Evolutionary conservation across 2,797 vertebrate genomes (phyloP), one percentile per base, ranked within the genome.

Genomic region (Cheirogaleus major): DNA sequence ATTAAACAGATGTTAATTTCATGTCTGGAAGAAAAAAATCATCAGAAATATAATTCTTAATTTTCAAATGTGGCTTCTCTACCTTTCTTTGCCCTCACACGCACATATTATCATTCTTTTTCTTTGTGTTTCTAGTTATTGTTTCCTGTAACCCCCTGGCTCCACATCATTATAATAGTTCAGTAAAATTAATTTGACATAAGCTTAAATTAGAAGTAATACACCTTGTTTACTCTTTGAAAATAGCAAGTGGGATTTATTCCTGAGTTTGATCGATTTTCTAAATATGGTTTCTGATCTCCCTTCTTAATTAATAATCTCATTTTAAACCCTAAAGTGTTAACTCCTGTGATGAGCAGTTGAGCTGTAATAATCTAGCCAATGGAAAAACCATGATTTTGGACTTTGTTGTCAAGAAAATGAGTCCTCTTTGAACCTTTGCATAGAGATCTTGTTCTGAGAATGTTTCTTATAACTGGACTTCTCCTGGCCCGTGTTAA

Each of bases 1-100:
- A 48, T 48, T 67, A 70, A 83, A 84, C n/a, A 76, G 59, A 94
- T 69, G 18, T 79, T 94, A 95, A 43, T 91, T 92, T n/a, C 63
- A 65, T 89, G 52, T 92, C 38, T n/a, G n/a, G 35, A 85, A 70
- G 48, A 76, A 30, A 92, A 55, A 80, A 76, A 50, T 75, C 4
- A 52, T 57, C 25, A 78, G 25, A 76, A 75, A 38, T 82, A 32
- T 18, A 41, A 70, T 87, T 94, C 50, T 79, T 90, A 23, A 73
- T 85, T 91, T 97, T 84, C 35, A 82, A 63, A 81, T 65, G 45
- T 85, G 55, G 6, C 2, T 48, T 92, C 23, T 82, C 50, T 92
- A 52, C 10, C 10, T 87, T 92, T 25, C 41, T 95, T 78, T 86
- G 50, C 72, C 50, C 10, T 43, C 32, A 15, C 6, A 22, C 4